Evolutionary conservation across 2,113 vertebrate genomes (phyloP), one percentile per base, ranked within the genome.

Genomic region (Podilymbus podiceps): DNA sequence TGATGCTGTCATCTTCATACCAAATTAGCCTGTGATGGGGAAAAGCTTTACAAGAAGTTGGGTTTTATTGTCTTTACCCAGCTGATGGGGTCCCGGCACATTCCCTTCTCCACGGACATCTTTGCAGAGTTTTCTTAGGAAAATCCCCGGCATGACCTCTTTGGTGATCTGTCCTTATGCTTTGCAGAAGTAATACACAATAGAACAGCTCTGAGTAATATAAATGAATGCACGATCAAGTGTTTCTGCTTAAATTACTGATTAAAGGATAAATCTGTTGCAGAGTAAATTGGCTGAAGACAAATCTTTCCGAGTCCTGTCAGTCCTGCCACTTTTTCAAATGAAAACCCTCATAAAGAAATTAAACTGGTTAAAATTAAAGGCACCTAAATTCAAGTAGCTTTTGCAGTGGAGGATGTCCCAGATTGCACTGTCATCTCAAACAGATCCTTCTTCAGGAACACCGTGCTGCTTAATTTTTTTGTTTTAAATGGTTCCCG

Each of bases 221-320:
- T 35, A 89, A 96, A 96, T 84, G 92, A 94, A 84, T 30, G 9
- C 6, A 0, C 4, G 0, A 92, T 46, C 80, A 87, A 94, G 60
- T 69, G 90, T 46, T 84, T 78, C 89, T 85, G 73, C 86, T 82
- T 90, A 96, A 96, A 97, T 95, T 95, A 91, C 97, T 68, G 77
- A 92, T 69, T 84, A 93, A 92, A 95, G 93, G 90, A 95, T 76
- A 85, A 95, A 96, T 95, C 86, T 85, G 49, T 67, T 72, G 77
- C 73, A 92, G 79, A 87, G 66, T 85, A 95, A 95, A 97, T 89
- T 95, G 89, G 84, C 84, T 93, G 86, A 92, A 97, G 73, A 93
- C 0, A 0, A 89, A 95, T 95, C 62, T 92, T 87, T 72, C 88
- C 5, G 5, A 92, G 66, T 14, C 66, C 46, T 92, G 77, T 35